Evolutionary conservation across 2,888 invertebrate species (phyloP), one percentile per base, ranked within the genome.

Genomic region (Nemapogon koenigi): DNA sequence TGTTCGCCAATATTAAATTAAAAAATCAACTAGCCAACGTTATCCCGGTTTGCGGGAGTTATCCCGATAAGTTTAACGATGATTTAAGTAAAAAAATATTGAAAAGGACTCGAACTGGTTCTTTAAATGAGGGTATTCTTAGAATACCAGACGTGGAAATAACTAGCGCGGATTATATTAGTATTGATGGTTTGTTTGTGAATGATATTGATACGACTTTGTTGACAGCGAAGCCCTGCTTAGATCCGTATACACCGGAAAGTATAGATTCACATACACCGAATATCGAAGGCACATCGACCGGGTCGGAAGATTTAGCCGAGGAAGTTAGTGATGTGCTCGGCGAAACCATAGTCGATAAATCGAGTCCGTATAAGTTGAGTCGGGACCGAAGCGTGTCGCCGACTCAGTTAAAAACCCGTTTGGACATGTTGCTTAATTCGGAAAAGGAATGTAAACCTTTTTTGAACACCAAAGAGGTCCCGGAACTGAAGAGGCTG

Each of bases 241-340:
- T 85, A 51, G 89, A 89, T 49, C 90, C 91, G 0, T 91, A 91
- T 51, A 91, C 91, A 0, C 91, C 91, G n/a, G 91, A 91, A 53
- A 90, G 89, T 59, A 81, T 85, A 45, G 90, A 90, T 52, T 89
- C 90, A 15, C 88, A 85, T 50, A 87, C 88, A 30, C 90, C 90
- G 0, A 79, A 81, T 43, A 76, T 82, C 0, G 84, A 76, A 26
- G 49, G 51, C 0, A 56, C 53, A 0, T 71, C 59, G 1, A 50
- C 59, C 0, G 59, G 55, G 0, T 65, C 67, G 0, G 69, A 66
- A 3, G 63, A 66, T 11, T 42, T 64, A 14, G 47, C 51, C 0
- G 46, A 49, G 6, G 65, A 76, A 44, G 53, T 68, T 3, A 50
- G 54, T 28, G 67, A 73, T 36, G 46, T 70, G 35, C 32, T 61